These are phyloP conservation scores for Somateria mollissima DNA, from an alignment of 2,797 vertebrate species.

Conservation along the genomic window DNA sequence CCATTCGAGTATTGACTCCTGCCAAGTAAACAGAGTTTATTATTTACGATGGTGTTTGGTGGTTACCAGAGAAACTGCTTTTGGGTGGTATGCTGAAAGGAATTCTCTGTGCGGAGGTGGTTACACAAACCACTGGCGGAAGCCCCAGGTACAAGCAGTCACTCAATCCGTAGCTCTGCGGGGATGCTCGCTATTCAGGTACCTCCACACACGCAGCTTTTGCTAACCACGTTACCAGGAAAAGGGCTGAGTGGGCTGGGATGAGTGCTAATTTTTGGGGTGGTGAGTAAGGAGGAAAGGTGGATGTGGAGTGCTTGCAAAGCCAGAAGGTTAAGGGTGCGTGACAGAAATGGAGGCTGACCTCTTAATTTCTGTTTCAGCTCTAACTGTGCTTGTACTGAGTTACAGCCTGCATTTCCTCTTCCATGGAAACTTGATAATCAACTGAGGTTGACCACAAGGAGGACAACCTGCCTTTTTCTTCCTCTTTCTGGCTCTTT, in stretches of 20 bases:
- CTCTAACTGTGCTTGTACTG: neutral
- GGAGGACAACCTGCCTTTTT: neutral
- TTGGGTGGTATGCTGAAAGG: neutral
- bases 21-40: neutral
- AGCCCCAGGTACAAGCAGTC: neutral
- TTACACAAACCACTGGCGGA: neutral
- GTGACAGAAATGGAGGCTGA: neutral
- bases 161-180: accelerated
- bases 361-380: neutral
- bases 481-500: neutral
- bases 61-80: neutral
- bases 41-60: neutral
- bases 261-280: neutral
- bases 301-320: neutral
- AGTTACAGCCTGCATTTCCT: neutral
- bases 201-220: neutral
- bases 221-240: neutral
- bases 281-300: neutral
- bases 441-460: neutral
- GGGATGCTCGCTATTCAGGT: neutral
- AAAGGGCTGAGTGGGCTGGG: neutral
- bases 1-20: neutral
- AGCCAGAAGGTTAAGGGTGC: neutral
- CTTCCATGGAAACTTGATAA: neutral
- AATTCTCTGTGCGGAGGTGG: neutral